Conservation (phyloP, 2,797 vertebrate genomes). For the Selene dorsalis region DNA sequence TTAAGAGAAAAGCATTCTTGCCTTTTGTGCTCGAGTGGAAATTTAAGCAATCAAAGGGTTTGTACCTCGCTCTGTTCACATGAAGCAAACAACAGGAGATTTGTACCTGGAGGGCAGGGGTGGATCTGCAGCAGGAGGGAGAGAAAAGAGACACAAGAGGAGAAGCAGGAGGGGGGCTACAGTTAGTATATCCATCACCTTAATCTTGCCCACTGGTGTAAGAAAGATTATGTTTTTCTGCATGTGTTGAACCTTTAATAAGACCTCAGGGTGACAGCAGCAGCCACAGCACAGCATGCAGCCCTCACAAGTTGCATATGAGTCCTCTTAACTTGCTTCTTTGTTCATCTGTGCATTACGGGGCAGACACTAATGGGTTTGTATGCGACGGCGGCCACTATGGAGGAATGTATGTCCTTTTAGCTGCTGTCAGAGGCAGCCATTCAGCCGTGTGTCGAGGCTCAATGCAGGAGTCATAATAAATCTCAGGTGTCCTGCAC, state of each 20-base stretch:
- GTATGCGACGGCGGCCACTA: conserved; percentile 49
- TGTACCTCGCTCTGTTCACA: conserved; percentile 51
- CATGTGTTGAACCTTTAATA: conserved; percentile 59
- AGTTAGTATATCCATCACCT: conserved; percentile 70
- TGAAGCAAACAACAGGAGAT: conserved; percentile 71
- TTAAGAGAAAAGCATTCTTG: conserved; percentile 67
- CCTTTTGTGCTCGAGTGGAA: conserved; percentile 65
- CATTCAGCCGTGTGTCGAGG: conserved; percentile 51
- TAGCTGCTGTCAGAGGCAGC: conserved; percentile 68
- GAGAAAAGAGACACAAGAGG: conserved; percentile 22
- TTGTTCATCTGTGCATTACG: conserved; percentile 57
- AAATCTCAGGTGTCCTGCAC: conserved; percentile 73
- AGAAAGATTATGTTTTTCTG: conserved; percentile 62
- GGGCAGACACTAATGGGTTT: conserved; percentile 60
- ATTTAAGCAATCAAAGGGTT: conserved; percentile 72
- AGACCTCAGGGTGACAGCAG: conserved; percentile 50
- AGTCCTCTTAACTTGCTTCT: conserved; percentile 38
- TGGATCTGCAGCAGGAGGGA: conserved; percentile 56
- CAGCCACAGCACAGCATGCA: conserved; percentile 35
- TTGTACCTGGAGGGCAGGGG: conserved; percentile 72
- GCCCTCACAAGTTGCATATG: conserved; percentile 49
- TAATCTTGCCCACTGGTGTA: conserved; percentile 66
- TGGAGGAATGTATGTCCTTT: conserved; percentile 75
- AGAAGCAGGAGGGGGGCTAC: conserved; percentile 17
- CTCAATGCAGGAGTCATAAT: conserved; percentile 69